Conservation (phyloP, 2,113 vertebrate species). For the Propithecus coquereli region DNA sequence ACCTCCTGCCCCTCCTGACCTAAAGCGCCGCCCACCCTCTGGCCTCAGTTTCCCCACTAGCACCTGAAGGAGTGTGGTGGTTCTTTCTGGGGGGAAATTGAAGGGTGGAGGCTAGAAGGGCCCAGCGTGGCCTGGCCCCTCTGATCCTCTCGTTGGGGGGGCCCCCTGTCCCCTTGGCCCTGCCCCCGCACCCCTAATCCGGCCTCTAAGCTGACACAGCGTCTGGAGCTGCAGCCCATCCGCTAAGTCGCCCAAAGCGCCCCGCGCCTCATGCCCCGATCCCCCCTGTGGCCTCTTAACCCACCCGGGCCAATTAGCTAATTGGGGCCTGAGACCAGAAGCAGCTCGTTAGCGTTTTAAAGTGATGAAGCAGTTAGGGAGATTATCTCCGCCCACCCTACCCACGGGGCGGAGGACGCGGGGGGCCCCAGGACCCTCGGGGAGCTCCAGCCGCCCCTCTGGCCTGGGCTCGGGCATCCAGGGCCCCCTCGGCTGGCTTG, state of each 20-base stretch:
- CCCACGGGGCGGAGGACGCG: background rate
- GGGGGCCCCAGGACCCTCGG: background rate
- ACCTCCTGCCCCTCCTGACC: background rate
- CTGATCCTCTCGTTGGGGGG: background rate
- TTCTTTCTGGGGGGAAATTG: background rate
- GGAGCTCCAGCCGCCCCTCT: background rate
- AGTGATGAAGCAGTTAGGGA: slow-evolving; percentile 89
- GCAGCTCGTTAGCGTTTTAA: slow-evolving; percentile 73
- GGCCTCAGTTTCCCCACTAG: background rate
- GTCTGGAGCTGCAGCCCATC: background rate
- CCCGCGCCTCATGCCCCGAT: background rate
- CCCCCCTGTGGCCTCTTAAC: background rate
- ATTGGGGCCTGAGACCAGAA: background rate
- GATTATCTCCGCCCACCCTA: slow-evolving; percentile 52
- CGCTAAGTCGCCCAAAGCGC: background rate
- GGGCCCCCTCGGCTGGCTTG: background rate
- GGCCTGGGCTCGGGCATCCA: background rate
- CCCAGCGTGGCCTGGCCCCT: background rate
- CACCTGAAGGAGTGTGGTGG: background rate
- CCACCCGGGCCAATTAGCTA: background rate
- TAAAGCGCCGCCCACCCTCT: background rate
- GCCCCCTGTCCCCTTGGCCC: background rate
- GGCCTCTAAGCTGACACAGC: background rate
- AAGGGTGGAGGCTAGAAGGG: background rate
- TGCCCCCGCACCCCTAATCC: background rate